Evolutionary conservation across 2,888 invertebrate species (phyloP).

Genomic region (Heliconius ismenius): DNA sequence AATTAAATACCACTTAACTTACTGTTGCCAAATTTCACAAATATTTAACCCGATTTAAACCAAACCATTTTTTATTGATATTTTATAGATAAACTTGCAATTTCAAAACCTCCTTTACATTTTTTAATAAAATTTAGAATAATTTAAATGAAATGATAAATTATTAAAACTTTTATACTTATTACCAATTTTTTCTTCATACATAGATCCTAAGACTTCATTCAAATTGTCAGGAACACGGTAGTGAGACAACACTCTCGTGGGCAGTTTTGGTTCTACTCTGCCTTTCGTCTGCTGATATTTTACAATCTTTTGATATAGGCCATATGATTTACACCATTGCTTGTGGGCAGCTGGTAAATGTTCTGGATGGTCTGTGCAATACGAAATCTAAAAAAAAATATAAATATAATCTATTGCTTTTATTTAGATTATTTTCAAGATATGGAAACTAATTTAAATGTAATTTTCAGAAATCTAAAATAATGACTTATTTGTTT

Average conservation of each 20-base stretch:
- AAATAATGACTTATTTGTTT: too few species aligned
- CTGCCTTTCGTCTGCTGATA: constrained; percentile 83
- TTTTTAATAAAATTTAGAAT: too few species aligned
- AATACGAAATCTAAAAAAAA: constrained; percentile 75
- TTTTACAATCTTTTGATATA: constrained; percentile 82
- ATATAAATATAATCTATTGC: not conserved
- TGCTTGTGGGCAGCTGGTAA: constrained; percentile 74
- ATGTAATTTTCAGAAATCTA: too few species aligned
- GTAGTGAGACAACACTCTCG: constrained; percentile 62
- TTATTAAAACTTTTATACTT: not conserved
- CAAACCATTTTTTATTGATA: too few species aligned
- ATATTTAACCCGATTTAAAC: not conserved
- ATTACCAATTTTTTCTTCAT: constrained; percentile 73
- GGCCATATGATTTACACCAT: constrained; percentile 84
- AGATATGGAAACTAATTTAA: not conserved
- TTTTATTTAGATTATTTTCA: not conserved
- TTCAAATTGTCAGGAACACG: constrained; percentile 75
- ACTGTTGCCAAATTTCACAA: not conserved
- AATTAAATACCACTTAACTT: not conserved
- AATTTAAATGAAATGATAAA: too few species aligned
- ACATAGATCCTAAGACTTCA: constrained; percentile 72
- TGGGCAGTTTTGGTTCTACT: constrained; percentile 82
- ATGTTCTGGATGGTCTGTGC: constrained; percentile 77
- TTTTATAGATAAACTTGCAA: too few species aligned
- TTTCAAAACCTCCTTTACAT: too few species aligned